Evolutionary conservation across 2,797 vertebrate species (phyloP).

Genomic region (Rhincodon typus): DNA sequence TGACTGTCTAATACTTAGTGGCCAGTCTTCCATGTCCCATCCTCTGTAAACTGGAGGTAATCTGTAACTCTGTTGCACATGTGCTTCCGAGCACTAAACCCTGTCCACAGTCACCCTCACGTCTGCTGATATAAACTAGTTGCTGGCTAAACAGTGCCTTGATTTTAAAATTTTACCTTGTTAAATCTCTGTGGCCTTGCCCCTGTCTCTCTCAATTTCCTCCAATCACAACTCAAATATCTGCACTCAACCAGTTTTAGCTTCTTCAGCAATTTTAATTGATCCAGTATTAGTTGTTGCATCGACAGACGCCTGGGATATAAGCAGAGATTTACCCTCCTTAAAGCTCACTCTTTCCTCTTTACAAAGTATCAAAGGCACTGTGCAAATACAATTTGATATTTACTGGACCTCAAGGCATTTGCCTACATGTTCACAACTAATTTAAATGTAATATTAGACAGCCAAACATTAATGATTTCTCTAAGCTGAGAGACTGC

Average conservation of each 20-base stretch:
- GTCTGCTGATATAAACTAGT: neutral
- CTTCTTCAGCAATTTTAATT: neutral
- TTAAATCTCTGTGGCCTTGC: neutral
- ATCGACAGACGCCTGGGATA: no score
- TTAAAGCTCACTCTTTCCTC: neutral
- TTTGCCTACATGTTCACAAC: neutral
- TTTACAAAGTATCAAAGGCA: neutral
- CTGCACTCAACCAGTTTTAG: neutral
- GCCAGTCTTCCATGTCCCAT: neutral
- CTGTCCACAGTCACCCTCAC: neutral
- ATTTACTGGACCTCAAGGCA: neutral
- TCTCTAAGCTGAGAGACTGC: neutral
- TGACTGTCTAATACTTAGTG: neutral
- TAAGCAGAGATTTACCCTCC: no score
- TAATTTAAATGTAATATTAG: neutral
- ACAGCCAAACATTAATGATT: neutral
- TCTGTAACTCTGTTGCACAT: neutral
- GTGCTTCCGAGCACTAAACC: neutral
- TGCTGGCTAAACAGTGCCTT: neutral
- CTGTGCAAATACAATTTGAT: neutral
- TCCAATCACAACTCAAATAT: neutral
- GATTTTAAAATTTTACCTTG: neutral
- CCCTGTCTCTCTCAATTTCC: neutral
- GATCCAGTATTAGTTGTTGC: neutral
- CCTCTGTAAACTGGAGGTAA: neutral